Conservation (phyloP, 2,797 vertebrate species). For the Pangasius larnaudii region DNA sequence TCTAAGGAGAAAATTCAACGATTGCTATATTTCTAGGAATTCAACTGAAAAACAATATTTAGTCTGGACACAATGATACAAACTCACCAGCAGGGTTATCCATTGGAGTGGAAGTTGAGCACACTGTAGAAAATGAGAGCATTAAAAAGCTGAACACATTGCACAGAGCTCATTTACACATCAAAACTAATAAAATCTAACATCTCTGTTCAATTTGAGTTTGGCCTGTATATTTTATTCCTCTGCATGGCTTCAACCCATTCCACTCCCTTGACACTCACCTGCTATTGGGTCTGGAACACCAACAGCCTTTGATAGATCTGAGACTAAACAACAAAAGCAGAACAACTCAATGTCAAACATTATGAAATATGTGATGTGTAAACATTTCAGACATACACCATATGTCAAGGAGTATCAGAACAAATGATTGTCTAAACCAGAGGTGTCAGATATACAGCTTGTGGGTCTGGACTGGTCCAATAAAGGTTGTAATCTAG, state of each 20-base stretch:
- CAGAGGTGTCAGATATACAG: background rate
- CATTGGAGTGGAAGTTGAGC: background rate
- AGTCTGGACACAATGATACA: background rate
- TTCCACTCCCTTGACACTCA: conserved; percentile 9
- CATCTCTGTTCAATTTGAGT: background rate
- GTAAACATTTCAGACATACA: background rate
- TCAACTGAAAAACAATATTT: background rate
- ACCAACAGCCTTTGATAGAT: conserved; percentile 7
- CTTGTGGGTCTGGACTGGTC: background rate
- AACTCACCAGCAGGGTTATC: conserved; percentile 5
- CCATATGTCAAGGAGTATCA: background rate
- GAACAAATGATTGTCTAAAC: conserved; percentile 4
- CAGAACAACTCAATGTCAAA: background rate
- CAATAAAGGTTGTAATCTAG: background rate
- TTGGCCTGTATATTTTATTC: conserved; percentile 16
- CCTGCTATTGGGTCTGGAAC: conserved; percentile 34
- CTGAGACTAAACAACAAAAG: conserved; percentile 19
- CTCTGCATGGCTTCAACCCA: background rate
- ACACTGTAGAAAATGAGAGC: conserved; percentile 3
- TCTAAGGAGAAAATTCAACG: conserved; percentile 21
- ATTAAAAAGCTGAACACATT: background rate
- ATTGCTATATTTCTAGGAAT: background rate
- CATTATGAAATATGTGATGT: background rate
- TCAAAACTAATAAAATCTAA: background rate
- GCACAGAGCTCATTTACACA: background rate